Evolutionary conservation across 1,140 invertebrate species (phyloP).

Genomic region (Zophobas atratus): DNA sequence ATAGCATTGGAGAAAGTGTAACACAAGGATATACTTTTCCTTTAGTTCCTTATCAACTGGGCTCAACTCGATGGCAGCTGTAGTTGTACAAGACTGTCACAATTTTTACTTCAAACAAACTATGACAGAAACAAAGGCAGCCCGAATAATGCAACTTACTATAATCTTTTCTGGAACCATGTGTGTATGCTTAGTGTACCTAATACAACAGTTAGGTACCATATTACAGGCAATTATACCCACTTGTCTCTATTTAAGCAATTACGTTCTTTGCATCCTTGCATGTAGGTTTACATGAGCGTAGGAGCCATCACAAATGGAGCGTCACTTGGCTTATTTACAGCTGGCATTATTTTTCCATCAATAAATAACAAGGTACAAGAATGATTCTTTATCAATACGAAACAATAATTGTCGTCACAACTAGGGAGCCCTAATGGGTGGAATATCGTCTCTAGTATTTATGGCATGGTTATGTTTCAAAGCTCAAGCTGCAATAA

Average conservation of each 20-base stretch:
- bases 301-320: conserved; percentile 80
- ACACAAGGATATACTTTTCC: conserved; percentile 43
- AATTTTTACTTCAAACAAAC: conserved; percentile 76
- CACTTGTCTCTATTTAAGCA: background rate
- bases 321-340: conserved; percentile 85
- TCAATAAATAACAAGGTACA: conserved; percentile 82
- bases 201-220: conserved; percentile 81
- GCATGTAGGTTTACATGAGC: conserved; percentile 75
- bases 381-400: background rate
- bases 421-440: conserved; percentile 84
- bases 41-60: conserved; percentile 92
- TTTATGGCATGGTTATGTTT: conserved; percentile 89
- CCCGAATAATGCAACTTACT: conserved; percentile 78
- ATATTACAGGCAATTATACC: conserved; percentile 73
- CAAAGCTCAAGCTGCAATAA: conserved; percentile 82
- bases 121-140: conserved; percentile 75
- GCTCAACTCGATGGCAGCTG: conserved; percentile 92
- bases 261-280: conserved; percentile 61
- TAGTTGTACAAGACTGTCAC: conserved; percentile 87
- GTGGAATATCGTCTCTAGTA: conserved; percentile 80
- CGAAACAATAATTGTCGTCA: conserved; percentile 5
- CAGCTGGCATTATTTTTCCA: conserved; percentile 85
- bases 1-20: conserved; percentile 13
- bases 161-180: conserved; percentile 79
- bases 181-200: conserved; percentile 79